These are phyloP conservation scores for Halichondria panicea DNA, from an alignment of 37 sponge, comb jelly and placozoan species.

Conservation along the genomic window DNA sequence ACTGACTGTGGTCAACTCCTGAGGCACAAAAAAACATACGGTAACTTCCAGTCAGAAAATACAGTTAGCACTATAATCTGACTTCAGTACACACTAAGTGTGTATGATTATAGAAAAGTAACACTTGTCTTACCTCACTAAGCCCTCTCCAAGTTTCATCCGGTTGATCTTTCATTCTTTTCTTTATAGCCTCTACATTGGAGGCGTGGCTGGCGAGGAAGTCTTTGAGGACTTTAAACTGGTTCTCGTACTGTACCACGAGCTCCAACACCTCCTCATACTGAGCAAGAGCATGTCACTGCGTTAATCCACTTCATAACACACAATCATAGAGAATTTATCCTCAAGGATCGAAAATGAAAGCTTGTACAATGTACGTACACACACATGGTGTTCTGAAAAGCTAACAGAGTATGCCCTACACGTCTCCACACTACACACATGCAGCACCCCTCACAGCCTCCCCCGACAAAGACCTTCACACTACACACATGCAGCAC, in stretches of 20 bases:
- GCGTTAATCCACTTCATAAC: too few relatives aligned
- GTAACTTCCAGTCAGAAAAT: not conserved
- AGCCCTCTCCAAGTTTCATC: constrained; percentile 18
- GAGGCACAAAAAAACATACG: not conserved
- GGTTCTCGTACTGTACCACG: constrained; percentile 25
- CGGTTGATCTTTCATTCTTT: not conserved
- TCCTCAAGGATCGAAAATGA: not conserved
- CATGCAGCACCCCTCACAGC: not conserved
- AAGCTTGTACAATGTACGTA: not conserved
- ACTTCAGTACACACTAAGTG: too few relatives aligned
- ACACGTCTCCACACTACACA: not conserved
- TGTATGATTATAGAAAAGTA: too few relatives aligned
- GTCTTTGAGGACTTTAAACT: constrained; percentile 24
- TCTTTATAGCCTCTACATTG: constrained; percentile 2
- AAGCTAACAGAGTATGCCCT: not conserved
- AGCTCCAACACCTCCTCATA: constrained; percentile 37
- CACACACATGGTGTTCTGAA: not conserved
- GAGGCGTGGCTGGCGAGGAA: constrained; percentile 2
- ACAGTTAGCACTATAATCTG: not conserved
- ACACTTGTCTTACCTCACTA: constrained; percentile 6
- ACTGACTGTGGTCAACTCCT: constrained; percentile 29
- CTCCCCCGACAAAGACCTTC: too few relatives aligned
- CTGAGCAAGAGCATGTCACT: too few relatives aligned
- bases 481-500: not conserved
- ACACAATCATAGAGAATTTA: not conserved